Conservation (phyloP, 2,888 invertebrate species). For the Aleiodes testaceus region DNA sequence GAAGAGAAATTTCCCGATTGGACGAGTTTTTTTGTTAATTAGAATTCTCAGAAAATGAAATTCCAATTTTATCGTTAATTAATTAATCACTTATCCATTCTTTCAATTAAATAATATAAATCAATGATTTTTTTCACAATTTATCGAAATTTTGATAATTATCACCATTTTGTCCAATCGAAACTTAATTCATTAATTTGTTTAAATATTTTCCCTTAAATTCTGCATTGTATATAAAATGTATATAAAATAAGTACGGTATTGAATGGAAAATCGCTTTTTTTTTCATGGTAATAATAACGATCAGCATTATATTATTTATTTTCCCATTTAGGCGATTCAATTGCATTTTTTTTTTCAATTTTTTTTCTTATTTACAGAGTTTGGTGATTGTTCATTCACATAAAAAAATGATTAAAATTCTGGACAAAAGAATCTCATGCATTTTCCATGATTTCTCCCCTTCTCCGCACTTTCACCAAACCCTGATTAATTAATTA, state of each 20-base stretch:
- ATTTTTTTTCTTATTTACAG: slow-evolving; percentile 34
- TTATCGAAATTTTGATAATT: slow-evolving; percentile 40
- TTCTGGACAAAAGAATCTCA: neutral
- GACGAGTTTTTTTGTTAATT: slow-evolving; percentile 18
- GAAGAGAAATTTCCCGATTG: slow-evolving; percentile 13
- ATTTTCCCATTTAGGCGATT: slow-evolving; percentile 42
- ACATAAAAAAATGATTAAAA: slow-evolving; percentile 17
- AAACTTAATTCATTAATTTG: slow-evolving; percentile 42
- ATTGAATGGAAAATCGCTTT: slow-evolving; percentile 56
- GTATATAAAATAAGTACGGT: slow-evolving; percentile 64
- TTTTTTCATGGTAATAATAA: slow-evolving; percentile 41
- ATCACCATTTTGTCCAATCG: slow-evolving; percentile 47
- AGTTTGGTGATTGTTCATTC: slow-evolving; percentile 45
- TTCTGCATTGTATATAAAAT: slow-evolving; percentile 56
- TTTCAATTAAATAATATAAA: slow-evolving; percentile 5
- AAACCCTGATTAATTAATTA: slow-evolving; percentile 41
- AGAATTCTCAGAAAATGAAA: slow-evolving; percentile 43
- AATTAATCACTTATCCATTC: neutral
- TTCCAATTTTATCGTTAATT: slow-evolving; percentile 43
- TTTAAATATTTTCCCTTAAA: slow-evolving; percentile 45
- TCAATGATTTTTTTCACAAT: too few species aligned
- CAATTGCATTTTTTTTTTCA: slow-evolving; percentile 20
- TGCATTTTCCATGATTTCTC: neutral
- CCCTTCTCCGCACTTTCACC: slow-evolving; percentile 38
- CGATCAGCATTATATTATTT: slow-evolving; percentile 27